A percentile compares a stretch with the other conserved stretches of the same genome.
These are phyloP conservation scores for Spilogale gracilis DNA, from an alignment of 2,113 vertebrate genomes.

Conservation along the genomic window DNA sequence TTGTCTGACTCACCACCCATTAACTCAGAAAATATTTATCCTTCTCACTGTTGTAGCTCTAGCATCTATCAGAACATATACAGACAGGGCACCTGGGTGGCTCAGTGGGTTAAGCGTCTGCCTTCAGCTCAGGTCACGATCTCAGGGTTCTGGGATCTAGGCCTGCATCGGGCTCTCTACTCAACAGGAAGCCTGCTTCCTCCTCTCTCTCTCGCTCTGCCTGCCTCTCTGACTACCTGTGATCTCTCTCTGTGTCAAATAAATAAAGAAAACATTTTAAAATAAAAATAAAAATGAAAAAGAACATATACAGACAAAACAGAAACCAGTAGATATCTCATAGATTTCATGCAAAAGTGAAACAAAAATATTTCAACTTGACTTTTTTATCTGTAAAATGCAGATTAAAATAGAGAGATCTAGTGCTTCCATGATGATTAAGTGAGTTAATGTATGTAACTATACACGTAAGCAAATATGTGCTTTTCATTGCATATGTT, in stretches of 20 bases:
- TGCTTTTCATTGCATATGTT: no score
- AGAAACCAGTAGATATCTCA: neutral
- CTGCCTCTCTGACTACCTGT: no score
- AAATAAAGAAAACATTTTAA: no score
- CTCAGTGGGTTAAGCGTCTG: no score
- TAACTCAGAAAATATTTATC: neutral
- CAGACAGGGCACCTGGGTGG: neutral
- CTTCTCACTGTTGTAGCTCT: neutral
- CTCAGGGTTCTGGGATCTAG: no score
- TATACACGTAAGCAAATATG: no score
- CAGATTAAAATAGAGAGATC: neutral
- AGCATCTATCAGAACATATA: neutral
- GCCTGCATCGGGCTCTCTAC: no score
- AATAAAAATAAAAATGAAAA: no score
- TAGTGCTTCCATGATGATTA: neutral
- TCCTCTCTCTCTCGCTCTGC: no score
- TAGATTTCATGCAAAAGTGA: neutral
- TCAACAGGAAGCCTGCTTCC: no score
- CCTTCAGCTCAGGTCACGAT: no score
- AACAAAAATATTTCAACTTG: neutral
- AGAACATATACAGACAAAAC: neutral
- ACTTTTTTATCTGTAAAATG: neutral
- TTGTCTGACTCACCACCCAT: neutral
- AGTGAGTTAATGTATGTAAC: neutral
- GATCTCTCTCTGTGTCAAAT: no score